Conservation (phyloP, 2,113 vertebrate genomes). For the Chionis minor region DNA sequence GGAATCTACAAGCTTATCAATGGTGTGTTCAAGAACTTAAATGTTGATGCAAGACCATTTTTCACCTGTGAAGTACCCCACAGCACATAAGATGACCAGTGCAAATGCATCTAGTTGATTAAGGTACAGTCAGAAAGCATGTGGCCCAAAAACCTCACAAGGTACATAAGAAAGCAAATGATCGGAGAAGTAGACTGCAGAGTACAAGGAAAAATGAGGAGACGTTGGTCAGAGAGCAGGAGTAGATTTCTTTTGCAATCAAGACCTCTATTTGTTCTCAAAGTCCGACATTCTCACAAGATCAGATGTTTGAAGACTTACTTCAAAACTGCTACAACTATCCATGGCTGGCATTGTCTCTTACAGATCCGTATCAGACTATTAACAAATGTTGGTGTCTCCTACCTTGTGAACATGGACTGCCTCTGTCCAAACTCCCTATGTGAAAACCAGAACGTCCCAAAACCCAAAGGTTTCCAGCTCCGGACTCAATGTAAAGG, state of each 20-base stretch:
- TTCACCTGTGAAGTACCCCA: neutral
- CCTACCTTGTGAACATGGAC: neutral
- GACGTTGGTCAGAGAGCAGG: neutral
- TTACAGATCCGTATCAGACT: neutral
- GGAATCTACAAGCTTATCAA: neutral
- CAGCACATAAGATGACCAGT: neutral
- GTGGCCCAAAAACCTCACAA: neutral
- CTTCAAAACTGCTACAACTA: neutral
- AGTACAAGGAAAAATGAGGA: neutral
- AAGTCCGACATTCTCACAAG: neutral
- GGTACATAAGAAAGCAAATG: neutral
- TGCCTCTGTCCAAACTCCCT: neutral
- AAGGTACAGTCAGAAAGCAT: neutral
- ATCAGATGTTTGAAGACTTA: neutral
- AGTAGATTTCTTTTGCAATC: neutral
- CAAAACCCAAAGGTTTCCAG: neutral
- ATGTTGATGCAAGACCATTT: neutral
- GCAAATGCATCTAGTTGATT: neutral
- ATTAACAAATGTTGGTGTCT: accelerated
- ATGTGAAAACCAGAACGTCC: neutral
- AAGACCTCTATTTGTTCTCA: neutral
- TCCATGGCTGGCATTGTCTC: neutral
- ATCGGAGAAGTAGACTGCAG: neutral
- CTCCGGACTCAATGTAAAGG: neutral
- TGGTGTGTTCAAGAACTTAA: neutral